Evolutionary conservation across 2,797 vertebrate species (phyloP).

Genomic region (Alauda arvensis): DNA sequence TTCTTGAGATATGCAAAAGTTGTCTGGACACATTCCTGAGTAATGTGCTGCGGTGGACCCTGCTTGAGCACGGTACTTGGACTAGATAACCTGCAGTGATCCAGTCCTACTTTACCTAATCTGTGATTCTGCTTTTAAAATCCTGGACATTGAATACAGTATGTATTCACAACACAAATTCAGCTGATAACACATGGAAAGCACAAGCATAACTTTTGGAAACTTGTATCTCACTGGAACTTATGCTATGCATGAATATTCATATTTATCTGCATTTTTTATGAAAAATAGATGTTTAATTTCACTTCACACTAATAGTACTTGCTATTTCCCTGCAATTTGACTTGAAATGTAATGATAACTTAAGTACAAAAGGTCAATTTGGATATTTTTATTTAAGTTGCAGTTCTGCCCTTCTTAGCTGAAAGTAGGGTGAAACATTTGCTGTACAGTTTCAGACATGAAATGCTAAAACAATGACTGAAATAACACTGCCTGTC

Average conservation of each 20-base stretch:
- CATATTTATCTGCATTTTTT: not conserved
- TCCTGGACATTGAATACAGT: not conserved
- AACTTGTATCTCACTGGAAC: not conserved
- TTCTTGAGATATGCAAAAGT: rapidly evolving
- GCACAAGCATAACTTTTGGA: not conserved
- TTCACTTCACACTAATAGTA: not conserved
- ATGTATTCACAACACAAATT: not conserved
- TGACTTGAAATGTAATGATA: not conserved
- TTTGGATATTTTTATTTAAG: not conserved
- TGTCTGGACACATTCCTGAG: not conserved
- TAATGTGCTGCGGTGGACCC: not conserved
- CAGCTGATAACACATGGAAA: not conserved
- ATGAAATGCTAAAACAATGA: not conserved
- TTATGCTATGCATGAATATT: not conserved
- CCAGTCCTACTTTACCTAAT: not conserved
- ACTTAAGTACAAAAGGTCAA: not conserved
- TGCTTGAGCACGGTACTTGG: not conserved
- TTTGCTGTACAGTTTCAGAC: not conserved
- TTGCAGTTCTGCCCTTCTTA: not conserved
- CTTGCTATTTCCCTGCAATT: not conserved
- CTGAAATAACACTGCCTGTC: not conserved
- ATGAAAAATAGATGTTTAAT: not conserved
- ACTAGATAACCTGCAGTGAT: not conserved
- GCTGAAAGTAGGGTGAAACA: not conserved
- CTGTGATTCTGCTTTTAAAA: not conserved